phyloP scores from a whole-genome alignment of 2,797 vertebrate species.

The Botia kubotai region DNA sequence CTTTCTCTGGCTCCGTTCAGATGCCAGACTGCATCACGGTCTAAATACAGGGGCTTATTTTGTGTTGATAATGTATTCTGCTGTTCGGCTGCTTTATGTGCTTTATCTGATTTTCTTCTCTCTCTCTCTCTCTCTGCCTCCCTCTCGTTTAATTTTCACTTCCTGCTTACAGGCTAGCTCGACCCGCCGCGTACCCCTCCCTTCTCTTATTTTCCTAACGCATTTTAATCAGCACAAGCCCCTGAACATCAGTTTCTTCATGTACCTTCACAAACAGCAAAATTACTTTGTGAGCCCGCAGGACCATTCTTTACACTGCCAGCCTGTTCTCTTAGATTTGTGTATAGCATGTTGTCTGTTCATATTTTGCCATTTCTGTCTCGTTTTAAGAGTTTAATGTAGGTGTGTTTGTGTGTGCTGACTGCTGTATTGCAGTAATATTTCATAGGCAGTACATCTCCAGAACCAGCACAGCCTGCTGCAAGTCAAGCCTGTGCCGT shows the following conservation, averaged over 20 bases:
- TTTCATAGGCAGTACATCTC: neutral
- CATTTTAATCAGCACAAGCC: conserved; percentile 57
- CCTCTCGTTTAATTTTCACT: conserved; percentile 61
- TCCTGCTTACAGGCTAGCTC: conserved; percentile 65
- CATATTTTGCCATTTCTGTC: neutral
- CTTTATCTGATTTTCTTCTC: conserved; percentile 62
- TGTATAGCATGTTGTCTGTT: neutral
- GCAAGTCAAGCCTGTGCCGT: neutral
- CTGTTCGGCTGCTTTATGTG: conserved; percentile 58
- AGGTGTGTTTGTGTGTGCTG: neutral
- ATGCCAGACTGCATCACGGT: conserved; percentile 55
- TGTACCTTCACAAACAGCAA: neutral
- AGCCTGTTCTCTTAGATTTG: neutral
- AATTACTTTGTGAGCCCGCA: conserved; percentile 1
- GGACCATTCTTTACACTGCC: neutral
- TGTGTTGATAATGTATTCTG: conserved; percentile 63
- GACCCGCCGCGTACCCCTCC: conserved; percentile 58
- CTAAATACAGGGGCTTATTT: conserved; percentile 58
- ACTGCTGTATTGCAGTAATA: conserved; percentile 4
- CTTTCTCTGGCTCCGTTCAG: conserved; percentile 53
- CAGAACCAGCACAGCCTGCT: conserved; percentile 27
- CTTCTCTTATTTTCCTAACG: conserved; percentile 56
- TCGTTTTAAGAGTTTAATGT: neutral
- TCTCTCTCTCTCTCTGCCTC: conserved; percentile 41
- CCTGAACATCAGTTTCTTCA: conserved; percentile 33